Conservation (phyloP, 2,888 invertebrate species). For the Pelosia muscerda region DNA sequence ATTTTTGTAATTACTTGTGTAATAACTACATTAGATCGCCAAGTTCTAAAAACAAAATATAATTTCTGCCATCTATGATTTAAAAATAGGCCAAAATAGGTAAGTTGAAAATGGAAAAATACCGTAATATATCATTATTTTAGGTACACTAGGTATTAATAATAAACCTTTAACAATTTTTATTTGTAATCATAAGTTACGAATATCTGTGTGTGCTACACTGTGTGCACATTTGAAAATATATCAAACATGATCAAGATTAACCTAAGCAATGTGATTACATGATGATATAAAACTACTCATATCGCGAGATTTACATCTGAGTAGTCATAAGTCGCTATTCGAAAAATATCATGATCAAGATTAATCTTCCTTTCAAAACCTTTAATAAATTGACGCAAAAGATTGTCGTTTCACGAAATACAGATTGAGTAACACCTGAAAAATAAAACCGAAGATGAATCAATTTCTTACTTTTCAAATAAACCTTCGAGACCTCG, state of each 20-base stretch:
- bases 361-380: not conserved
- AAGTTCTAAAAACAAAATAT: too few species aligned
- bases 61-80: too few species aligned
- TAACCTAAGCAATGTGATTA: not conserved
- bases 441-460: conserved; percentile 14
- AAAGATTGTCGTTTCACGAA: not conserved
- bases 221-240: too few species aligned
- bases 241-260: not conserved
- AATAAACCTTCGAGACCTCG: conserved; percentile 25
- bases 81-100: too few species aligned
- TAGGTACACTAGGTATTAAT: too few species aligned
- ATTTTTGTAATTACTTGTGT: not conserved
- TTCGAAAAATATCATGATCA: not conserved
- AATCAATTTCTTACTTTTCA: conserved; percentile 29
- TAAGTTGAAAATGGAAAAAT: too few species aligned
- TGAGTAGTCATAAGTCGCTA: not conserved
- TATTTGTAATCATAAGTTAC: too few species aligned
- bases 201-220: too few species aligned
- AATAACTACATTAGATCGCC: too few species aligned
- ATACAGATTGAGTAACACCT: conserved; percentile 5
- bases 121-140: too few species aligned
- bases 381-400: not conserved
- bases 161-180: too few species aligned
- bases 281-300: not conserved
- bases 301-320: not conserved